Base-by-base conservation (phyloP, 2,113 vertebrate genomes). In the Asarcornis scutulata region DNA sequence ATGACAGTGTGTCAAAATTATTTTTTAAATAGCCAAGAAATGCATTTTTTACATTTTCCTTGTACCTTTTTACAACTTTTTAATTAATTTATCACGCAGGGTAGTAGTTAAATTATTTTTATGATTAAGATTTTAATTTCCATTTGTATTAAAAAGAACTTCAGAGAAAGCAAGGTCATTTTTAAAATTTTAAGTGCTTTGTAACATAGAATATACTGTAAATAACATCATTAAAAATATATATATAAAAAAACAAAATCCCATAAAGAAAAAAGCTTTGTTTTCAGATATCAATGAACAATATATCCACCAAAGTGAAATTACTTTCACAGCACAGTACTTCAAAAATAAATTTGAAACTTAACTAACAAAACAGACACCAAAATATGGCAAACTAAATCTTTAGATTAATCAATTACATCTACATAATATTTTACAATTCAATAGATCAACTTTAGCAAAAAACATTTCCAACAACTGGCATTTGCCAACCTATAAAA, bases 241-340 rank as follows among this genome's bases (percentile, higher is more conserved):
- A 40, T 40, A 13, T 40, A 59, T 52, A 73, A 79, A 85, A 64
- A 26, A 82, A 78, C 40, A 67, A 91, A 95, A 91, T 29, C 13
- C 55, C 86, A 63, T 83, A 26, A 69, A 69, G 60, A 88, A 88
- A 93, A 89, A n/a, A 1, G 10, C 11, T 34, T 83, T 25, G 1
- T 76, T 91, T 91, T 69, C 71, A 93, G 59, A 81, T 95, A 90
- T 77, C 76, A 88, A 81, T 94, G 48, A 91, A 74, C 31, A 67
- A 48, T 60, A 87, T 80, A 44, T 88, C 73, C 68, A 79, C 0
- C 0, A 38, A 87, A 73, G 42, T 72, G 48, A 91, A 44, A 73
- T 69, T 86, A 68, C 52, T 81, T 90, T 72, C 67, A 64, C 13
- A 88, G 60, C 17, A 56, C 48, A 50, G 22, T 25, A 46, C 25